Evolutionary conservation across 2,797 vertebrate species (phyloP), one percentile per base, ranked within the genome.

Genomic region (Pogonophryne albipinna): DNA sequence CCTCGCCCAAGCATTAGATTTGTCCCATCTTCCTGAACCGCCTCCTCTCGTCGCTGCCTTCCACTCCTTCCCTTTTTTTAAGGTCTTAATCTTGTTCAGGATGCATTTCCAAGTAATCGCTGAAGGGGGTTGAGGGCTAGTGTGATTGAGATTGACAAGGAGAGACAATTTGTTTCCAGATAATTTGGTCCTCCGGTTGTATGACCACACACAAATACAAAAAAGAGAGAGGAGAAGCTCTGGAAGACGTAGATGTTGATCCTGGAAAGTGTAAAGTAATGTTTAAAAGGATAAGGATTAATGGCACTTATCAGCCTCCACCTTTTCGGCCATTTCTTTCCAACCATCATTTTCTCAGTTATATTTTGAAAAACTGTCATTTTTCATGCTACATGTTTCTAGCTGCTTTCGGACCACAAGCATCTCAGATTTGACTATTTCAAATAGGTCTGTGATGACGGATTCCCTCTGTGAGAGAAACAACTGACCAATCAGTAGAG

Each of bases 71-170:
- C 61, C 51, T 73, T 66, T 85, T 78, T 83, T 85, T 57, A 46
- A 78, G 62, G 72, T 86, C 82, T 84, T 91, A 92, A 90, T 93
- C 89, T 87, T 38, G 45, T 77, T 78, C 74, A 74, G 81, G 81
- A 88, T 91, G 69, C 78, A 58, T 85, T 88, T 82, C 74, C 53
- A 77, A 55, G 80, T 74, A 77, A 55, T 66, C 34, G 52, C 63
- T 80, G 63, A 66, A 46, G 58, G 5, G 31, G 62, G 44, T 23
- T 23, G 49, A 70, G 59, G 60, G 66, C n/a, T 45, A 45, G 73
- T 13, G 65, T 44, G 73, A 85, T 68, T 69, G 34, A 69, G 80
- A 76, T 60, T 84, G 59, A 56, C 74, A 51, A 15, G 66, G 74
- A 55, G 51, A 67, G 61, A 65, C 51, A 71, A 59, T 74, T 77